phyloP scores from a whole-genome alignment of 2,888 invertebrate species.

The Callimorpha dominula region DNA sequence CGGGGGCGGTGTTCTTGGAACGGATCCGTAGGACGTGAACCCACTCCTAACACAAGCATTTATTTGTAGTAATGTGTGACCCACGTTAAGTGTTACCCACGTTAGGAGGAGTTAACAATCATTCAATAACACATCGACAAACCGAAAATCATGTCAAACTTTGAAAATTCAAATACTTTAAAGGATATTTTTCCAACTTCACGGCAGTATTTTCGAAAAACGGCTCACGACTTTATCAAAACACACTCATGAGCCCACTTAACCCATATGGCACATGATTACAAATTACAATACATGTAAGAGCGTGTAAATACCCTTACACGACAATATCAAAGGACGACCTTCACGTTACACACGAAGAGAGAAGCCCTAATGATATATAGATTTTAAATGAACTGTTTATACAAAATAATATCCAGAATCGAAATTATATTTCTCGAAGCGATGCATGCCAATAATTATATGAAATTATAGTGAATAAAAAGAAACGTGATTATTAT shows the following conservation, averaged over 20 bases:
- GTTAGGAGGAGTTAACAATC: background rate
- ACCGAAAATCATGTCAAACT: background rate
- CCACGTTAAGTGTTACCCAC: no score
- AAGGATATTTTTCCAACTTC: background rate
- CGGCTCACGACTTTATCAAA: background rate
- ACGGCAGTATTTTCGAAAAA: background rate
- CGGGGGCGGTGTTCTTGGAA: no score
- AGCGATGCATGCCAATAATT: no score
- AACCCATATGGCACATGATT: background rate
- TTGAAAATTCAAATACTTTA: background rate
- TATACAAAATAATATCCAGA: no score
- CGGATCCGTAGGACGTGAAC: no score
- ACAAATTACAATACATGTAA: background rate
- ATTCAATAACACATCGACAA: background rate
- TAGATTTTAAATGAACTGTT: background rate
- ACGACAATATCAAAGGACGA: slow-evolving; percentile 3
- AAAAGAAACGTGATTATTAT: no score
- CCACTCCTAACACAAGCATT: no score
- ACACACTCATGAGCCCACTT: background rate
- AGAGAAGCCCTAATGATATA: background rate
- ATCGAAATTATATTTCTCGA: no score
- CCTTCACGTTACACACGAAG: background rate
- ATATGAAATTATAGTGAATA: no score
- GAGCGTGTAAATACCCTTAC: background rate
- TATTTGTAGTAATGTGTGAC: no score